These are phyloP conservation scores for Antennarius striatus DNA, from an alignment of 2,113 vertebrate species.

Conservation along the genomic window DNA sequence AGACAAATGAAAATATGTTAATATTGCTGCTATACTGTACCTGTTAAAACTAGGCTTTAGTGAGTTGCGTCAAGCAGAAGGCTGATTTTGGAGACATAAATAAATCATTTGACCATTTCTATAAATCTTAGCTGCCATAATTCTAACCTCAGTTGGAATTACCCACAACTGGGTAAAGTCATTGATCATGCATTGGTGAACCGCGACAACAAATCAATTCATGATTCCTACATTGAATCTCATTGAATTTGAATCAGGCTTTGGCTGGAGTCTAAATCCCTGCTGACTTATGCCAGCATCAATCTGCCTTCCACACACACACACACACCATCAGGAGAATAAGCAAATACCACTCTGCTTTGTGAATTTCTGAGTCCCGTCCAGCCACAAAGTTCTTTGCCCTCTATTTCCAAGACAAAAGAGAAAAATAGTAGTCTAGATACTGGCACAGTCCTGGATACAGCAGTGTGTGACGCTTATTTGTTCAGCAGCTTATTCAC, in stretches of 20 bases:
- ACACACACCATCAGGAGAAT: slow-evolving; percentile 16
- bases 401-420: slow-evolving; percentile 36
- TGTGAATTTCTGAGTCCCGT: slow-evolving; percentile 42
- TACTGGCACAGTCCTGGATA: slow-evolving; percentile 62
- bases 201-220: slow-evolving; percentile 54
- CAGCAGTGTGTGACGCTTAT: slow-evolving; percentile 53
- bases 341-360: slow-evolving; percentile 38
- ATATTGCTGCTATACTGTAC: slow-evolving; percentile 53
- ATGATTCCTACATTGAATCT: slow-evolving; percentile 44
- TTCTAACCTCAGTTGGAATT: slow-evolving; percentile 37
- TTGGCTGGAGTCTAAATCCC: slow-evolving; percentile 40
- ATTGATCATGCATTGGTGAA: slow-evolving; percentile 57
- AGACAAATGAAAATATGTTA: slow-evolving; percentile 26
- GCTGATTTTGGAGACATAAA: slow-evolving; percentile 49
- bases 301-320: slow-evolving; percentile 38
- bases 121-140: slow-evolving; percentile 69
- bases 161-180: slow-evolving; percentile 24
- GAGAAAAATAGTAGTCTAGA: slow-evolving; percentile 54
- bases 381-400: slow-evolving; percentile 32
- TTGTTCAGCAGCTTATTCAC: slow-evolving; percentile 73
- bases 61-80: slow-evolving; percentile 26
- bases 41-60: slow-evolving; percentile 22
- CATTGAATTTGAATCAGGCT: slow-evolving; percentile 54
- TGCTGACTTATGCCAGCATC: slow-evolving; percentile 30
- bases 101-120: slow-evolving; percentile 50